phyloP scores from a whole-genome alignment of 2,888 invertebrate species.

The Cryptophagus acutangulus region DNA sequence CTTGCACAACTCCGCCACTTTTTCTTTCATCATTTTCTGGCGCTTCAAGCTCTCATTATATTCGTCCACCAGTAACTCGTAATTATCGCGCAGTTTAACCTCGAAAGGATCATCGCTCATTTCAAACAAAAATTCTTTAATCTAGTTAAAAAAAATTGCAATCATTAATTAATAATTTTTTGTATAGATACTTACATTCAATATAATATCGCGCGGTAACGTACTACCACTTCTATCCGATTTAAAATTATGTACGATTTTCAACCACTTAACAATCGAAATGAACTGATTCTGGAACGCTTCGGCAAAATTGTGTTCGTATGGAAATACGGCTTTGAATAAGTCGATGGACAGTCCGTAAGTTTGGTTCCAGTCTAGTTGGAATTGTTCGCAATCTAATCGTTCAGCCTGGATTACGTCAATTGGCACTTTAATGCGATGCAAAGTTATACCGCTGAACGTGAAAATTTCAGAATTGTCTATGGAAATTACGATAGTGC shows the following conservation, averaged over 20 bases:
- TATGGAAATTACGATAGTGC: conserved; percentile 54
- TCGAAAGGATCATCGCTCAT: conserved; percentile 98
- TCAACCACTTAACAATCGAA: conserved; percentile 92
- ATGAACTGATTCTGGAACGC: conserved; percentile 85
- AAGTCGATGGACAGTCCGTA: conserved; percentile 63
- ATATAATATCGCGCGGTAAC: conserved; percentile 82
- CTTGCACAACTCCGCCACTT: conserved; percentile 75
- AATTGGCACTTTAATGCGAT: conserved; percentile 55
- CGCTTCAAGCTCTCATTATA: conserved; percentile 90
- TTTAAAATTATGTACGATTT: conserved; percentile 69
- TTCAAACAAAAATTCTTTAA: conserved; percentile 84
- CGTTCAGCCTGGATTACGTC: conserved; percentile 66
- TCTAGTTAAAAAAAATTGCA: conserved; percentile 48
- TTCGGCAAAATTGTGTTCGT: conserved; percentile 82
- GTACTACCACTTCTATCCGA: conserved; percentile 65
- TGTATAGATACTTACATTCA: conserved; percentile 60
- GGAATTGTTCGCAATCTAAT: conserved; percentile 68
- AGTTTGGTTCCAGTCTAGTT: conserved; percentile 65
- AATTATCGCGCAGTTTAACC: conserved; percentile 91
- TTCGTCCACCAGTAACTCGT: conserved; percentile 91
- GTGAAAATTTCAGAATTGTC: conserved; percentile 70
- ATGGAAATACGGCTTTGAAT: conserved; percentile 73
- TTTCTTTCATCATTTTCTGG: conserved; percentile 81
- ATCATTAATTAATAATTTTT: neutral
- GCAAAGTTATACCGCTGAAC: conserved; percentile 63